Percentiles rank a stretch among this genome's conserved stretches.
Evolutionary conservation across 2,888 invertebrate species (phyloP).

Genomic region (Dione juno): DNA sequence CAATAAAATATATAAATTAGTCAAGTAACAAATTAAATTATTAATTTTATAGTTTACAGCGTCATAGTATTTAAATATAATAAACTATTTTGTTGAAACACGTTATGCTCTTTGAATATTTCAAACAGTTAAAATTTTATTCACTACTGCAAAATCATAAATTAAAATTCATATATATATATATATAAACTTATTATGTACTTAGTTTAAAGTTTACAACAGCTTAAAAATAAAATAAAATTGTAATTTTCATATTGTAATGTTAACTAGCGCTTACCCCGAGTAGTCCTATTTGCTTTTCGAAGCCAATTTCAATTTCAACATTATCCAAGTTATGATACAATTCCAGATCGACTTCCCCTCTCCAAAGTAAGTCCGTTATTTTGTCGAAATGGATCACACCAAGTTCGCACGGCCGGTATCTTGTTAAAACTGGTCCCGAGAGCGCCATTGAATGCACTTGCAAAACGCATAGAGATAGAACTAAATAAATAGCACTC

Average conservation of each 20-base stretch:
- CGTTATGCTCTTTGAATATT: too few relatives aligned
- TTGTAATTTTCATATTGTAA: neutral
- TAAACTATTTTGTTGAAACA: too few relatives aligned
- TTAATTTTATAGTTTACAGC: too few relatives aligned
- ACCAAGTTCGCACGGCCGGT: conserved; percentile 72
- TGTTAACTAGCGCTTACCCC: conserved; percentile 57
- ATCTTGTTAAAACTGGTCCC: conserved; percentile 65
- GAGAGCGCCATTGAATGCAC: conserved; percentile 62
- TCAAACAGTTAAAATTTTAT: too few relatives aligned
- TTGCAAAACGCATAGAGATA: conserved; percentile 46
- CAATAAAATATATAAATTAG: too few relatives aligned
- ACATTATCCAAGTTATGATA: conserved; percentile 57
- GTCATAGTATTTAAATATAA: too few relatives aligned
- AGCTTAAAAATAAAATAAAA: neutral
- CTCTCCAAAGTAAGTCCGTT: conserved; percentile 60
- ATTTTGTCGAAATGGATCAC: conserved; percentile 69
- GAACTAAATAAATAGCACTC: conserved; percentile 45
- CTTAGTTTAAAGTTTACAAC: neutral
- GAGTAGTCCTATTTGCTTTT: conserved; percentile 57
- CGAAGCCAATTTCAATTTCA: conserved; percentile 61
- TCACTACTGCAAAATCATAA: too few relatives aligned
- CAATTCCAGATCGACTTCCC: conserved; percentile 62
- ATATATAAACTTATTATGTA: too few relatives aligned
- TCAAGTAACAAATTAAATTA: too few relatives aligned
- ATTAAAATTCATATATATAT: too few relatives aligned